These are phyloP conservation scores for Lochmaea crataegi DNA, from an alignment of 2,888 invertebrate genomes.

Conservation along the genomic window DNA sequence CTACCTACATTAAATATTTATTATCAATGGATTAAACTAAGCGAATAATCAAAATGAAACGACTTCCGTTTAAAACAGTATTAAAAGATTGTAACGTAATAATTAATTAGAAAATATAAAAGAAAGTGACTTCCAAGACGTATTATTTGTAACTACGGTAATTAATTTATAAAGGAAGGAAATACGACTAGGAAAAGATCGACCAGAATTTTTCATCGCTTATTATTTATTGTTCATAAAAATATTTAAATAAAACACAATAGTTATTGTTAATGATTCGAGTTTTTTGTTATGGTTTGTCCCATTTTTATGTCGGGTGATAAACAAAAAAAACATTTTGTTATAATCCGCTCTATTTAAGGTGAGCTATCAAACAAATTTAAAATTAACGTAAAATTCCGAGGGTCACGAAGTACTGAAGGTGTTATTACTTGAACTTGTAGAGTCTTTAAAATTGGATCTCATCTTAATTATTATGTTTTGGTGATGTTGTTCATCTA, in stretches of 20 bases:
- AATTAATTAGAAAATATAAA: constrained; percentile 4
- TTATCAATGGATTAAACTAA: constrained; percentile 1
- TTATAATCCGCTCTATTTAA: no score
- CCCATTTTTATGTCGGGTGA: no score
- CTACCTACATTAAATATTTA: neutral
- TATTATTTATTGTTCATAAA: constrained; percentile 3
- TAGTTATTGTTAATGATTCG: neutral
- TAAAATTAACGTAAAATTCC: no score
- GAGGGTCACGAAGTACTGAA: no score
- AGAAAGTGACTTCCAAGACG: neutral
- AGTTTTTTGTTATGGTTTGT: no score
- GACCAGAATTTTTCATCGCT: neutral
- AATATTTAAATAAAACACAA: neutral
- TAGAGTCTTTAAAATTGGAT: no score
- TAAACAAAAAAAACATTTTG: no score
- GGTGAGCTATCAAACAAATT: no score
- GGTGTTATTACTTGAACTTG: no score
- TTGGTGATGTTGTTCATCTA: no score
- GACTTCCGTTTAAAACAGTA: constrained; percentile 5
- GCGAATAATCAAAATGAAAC: constrained; percentile 13
- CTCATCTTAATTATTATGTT: no score
- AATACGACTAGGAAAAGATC: constrained; percentile 11
- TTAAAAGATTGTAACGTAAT: constrained; percentile 3
- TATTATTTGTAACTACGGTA: neutral
- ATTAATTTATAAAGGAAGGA: constrained; percentile 15